Evolutionary conservation across 2,888 invertebrate species (phyloP).

Genomic region (Nysson spinosus): DNA sequence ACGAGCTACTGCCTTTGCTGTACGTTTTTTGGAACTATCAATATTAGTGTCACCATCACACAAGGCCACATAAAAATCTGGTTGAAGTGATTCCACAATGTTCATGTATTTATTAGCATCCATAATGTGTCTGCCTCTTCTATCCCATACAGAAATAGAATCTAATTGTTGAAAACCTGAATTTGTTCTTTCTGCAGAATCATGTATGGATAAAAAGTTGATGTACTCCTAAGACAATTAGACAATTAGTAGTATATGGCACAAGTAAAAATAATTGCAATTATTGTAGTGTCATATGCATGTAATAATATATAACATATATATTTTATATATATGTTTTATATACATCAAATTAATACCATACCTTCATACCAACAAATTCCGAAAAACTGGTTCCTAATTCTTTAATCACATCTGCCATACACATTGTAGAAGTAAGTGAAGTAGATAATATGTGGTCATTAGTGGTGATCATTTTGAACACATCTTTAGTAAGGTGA

Average conservation of each 20-base stretch:
- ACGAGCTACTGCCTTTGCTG: slow-evolving; percentile 85
- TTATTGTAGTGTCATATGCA: no score
- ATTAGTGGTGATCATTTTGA: slow-evolving; percentile 81
- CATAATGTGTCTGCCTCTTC: slow-evolving; percentile 85
- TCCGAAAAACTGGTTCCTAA: slow-evolving; percentile 80
- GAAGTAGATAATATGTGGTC: slow-evolving; percentile 85
- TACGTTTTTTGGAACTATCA: slow-evolving; percentile 84
- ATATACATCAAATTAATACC: background rate
- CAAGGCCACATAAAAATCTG: slow-evolving; percentile 89
- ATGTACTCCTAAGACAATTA: slow-evolving; percentile 76
- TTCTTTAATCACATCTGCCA: slow-evolving; percentile 82
- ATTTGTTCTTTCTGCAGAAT: slow-evolving; percentile 83
- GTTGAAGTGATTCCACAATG: slow-evolving; percentile 86
- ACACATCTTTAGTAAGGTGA: slow-evolving; percentile 88
- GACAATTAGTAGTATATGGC: background rate
- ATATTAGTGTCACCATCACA: slow-evolving; percentile 87
- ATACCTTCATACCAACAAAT: slow-evolving; percentile 82
- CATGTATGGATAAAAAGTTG: slow-evolving; percentile 82
- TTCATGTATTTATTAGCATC: slow-evolving; percentile 86
- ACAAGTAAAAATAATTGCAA: no score
- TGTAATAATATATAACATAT: no score
- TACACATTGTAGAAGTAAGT: slow-evolving; percentile 83
- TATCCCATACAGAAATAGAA: slow-evolving; percentile 87
- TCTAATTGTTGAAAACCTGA: slow-evolving; percentile 85
- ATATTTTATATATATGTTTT: no score